These are phyloP conservation scores for Pachypsylla venusta DNA, from an alignment of 1,140 invertebrate genomes.

Conservation along the genomic window DNA sequence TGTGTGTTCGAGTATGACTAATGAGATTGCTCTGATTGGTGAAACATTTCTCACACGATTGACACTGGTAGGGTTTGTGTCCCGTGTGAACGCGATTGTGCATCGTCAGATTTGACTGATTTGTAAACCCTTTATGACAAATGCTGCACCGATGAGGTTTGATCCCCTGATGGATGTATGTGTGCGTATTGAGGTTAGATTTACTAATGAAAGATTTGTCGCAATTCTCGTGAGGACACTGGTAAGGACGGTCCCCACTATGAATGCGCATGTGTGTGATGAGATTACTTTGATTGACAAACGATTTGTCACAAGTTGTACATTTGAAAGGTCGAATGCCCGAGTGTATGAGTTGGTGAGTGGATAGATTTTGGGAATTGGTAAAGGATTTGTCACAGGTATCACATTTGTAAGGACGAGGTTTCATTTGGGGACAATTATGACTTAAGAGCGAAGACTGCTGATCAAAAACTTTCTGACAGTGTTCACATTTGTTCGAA, in stretches of 20 bases:
- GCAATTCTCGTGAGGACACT: conserved; percentile 21
- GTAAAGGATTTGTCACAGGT: conserved; percentile 7
- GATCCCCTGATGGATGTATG: conserved; percentile 39
- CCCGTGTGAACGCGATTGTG: conserved; percentile 10
- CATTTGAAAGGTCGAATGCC: conserved; percentile 32
- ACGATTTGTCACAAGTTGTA: conserved; percentile 27
- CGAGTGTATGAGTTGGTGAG: conserved; percentile 25
- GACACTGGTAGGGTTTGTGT: conserved; percentile 17
- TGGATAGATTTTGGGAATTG: neutral
- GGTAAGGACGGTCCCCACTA: conserved; percentile 36
- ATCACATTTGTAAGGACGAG: conserved; percentile 12
- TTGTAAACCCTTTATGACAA: conserved; percentile 3
- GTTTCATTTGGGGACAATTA: conserved; percentile 6
- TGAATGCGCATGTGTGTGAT: conserved; percentile 28
- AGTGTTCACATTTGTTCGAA: conserved; percentile 8
- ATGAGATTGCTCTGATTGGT: conserved; percentile 21
- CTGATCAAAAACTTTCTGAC: neutral
- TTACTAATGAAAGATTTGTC: conserved; percentile 18
- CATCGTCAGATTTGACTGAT: neutral
- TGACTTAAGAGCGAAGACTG: conserved; percentile 9
- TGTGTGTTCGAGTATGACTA: conserved; percentile 22
- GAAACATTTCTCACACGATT: conserved; percentile 21
- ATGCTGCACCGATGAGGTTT: conserved; percentile 2
- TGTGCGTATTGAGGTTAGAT: conserved; percentile 10
- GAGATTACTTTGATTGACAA: conserved; percentile 20